phyloP scores from a whole-genome alignment of 2,888 invertebrate species.

The Cheiracanthium punctorium region DNA sequence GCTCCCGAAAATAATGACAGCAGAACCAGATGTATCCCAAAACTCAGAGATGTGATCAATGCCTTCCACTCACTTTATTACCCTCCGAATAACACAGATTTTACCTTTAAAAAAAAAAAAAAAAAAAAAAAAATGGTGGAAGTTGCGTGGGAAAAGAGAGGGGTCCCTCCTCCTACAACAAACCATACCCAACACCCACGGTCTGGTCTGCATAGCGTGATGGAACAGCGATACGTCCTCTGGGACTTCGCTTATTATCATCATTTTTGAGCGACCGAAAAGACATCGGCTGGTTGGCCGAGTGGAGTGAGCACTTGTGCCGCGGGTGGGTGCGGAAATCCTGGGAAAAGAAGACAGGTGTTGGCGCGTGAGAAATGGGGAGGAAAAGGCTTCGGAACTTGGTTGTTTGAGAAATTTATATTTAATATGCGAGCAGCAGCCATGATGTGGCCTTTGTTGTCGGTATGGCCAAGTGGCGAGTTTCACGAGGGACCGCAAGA shows the following conservation, averaged over 20 bases:
- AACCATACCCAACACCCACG: too few species aligned
- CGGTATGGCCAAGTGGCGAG: too few species aligned
- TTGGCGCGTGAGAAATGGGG: slow-evolving; percentile 48
- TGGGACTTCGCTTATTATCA: background rate
- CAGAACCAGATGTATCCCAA: too few species aligned
- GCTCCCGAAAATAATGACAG: too few species aligned
- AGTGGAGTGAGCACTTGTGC: slow-evolving; percentile 26
- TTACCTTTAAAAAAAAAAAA: too few species aligned
- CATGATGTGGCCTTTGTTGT: background rate
- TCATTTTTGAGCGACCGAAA: too few species aligned
- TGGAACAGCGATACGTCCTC: background rate
- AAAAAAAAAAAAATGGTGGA: too few species aligned
- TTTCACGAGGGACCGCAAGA: too few species aligned
- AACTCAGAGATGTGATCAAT: too few species aligned
- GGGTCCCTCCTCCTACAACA: background rate
- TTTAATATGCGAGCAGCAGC: background rate
- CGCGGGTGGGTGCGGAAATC: slow-evolving; percentile 1
- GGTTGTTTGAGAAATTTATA: background rate
- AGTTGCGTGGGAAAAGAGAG: slow-evolving; percentile 1
- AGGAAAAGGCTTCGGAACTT: slow-evolving; percentile 14
- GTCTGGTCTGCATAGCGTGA: background rate
- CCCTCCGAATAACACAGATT: too few species aligned
- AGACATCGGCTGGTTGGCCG: background rate
- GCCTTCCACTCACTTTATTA: too few species aligned
- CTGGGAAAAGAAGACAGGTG: slow-evolving; percentile 66